Conservation (phyloP, 53 echinoderm and acorn worm species). For the Mesocentrotus franciscanus region DNA sequence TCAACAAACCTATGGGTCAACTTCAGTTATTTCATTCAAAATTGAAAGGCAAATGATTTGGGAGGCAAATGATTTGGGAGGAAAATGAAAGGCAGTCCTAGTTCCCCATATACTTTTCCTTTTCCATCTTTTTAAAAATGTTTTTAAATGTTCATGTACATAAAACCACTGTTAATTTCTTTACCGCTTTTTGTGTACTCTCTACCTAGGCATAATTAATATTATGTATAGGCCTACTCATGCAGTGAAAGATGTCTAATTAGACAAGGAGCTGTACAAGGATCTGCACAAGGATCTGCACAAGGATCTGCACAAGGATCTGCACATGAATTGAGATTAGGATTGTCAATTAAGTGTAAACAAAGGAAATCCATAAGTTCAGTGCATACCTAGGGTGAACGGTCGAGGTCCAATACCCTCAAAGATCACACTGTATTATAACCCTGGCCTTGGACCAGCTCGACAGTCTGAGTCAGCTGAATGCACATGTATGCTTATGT, state of each 20-base stretch:
- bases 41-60: neutral
- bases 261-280: neutral
- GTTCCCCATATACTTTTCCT: too few species aligned
- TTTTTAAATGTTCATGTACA: too few species aligned
- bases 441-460: too few species aligned
- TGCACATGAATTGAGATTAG: neutral
- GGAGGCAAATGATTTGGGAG: too few species aligned
- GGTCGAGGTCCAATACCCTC: neutral
- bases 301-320: neutral
- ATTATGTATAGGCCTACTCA: too few species aligned
- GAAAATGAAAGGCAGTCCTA: too few species aligned
- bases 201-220: neutral
- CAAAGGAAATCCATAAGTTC: neutral
- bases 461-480: neutral
- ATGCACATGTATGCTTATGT: neutral
- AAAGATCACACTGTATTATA: neutral
- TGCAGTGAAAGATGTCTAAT: too few species aligned
- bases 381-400: neutral
- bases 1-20: too few species aligned
- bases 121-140: too few species aligned
- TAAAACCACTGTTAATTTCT: neutral
- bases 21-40: too few species aligned
- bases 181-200: neutral
- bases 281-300: neutral
- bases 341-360: too few species aligned